Evolutionary conservation across 2,113 vertebrate species (phyloP).

Genomic region (Bufo bufo): DNA sequence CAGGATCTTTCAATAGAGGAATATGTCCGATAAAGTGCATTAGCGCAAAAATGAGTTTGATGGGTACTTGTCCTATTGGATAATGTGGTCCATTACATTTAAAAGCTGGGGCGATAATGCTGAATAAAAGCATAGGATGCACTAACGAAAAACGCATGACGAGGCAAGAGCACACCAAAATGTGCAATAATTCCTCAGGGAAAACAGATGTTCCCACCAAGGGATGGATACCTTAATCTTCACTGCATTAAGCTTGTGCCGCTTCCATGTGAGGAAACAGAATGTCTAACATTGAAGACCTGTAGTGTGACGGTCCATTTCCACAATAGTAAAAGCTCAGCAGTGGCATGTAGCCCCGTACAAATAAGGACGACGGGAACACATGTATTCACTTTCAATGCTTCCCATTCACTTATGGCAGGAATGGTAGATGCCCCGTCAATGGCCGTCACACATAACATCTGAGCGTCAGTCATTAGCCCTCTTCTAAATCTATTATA

Average conservation of each 20-base stretch:
- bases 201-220: not conserved
- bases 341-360: not conserved
- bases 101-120: conserved; percentile 23
- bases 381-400: not conserved
- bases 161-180: conserved; percentile 36
- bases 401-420: not conserved
- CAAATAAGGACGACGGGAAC: too few relatives aligned
- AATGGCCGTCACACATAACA: not conserved
- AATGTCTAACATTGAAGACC: not conserved
- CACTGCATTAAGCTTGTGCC: conserved; percentile 42
- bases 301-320: not conserved
- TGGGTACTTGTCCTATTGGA: conserved; percentile 40
- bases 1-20: conserved; percentile 25
- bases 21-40: conserved; percentile 42
- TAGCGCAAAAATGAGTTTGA: conserved; percentile 25
- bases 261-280: conserved; percentile 26
- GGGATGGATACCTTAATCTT: conserved; percentile 38
- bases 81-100: conserved; percentile 52
- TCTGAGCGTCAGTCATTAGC: not conserved
- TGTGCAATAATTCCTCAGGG: conserved; percentile 24
- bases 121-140: conserved; percentile 40
- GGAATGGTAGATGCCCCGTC: not conserved
- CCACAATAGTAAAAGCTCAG: not conserved
- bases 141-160: not conserved
- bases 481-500: not conserved